A percentile compares a stretch with the other conserved stretches of the same genome.
Conservation (phyloP, 2,888 invertebrate genomes). For the Steromphala cineraria region DNA sequence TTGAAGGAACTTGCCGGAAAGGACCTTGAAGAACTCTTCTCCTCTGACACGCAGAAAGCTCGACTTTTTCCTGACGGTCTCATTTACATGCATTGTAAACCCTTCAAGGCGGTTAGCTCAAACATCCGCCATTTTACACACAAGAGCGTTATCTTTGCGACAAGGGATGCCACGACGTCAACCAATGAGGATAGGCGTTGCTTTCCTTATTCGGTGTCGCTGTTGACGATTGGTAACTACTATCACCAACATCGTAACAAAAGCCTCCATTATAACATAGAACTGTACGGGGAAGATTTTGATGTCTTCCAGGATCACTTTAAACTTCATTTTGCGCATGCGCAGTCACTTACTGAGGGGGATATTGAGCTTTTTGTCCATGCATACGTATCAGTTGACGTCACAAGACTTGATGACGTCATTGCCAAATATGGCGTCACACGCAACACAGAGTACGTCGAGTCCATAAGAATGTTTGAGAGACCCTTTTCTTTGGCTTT, state of each 20-base stretch:
- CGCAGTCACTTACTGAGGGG: background rate
- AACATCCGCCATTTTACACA: background rate
- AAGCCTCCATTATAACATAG: background rate
- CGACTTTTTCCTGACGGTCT: background rate
- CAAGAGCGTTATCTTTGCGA: background rate
- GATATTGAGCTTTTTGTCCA: background rate
- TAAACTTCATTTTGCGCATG: background rate
- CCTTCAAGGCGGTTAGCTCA: background rate
- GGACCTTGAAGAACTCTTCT: background rate
- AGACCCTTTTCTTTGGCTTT: background rate
- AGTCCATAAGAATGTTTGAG: background rate
- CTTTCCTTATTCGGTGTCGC: background rate
- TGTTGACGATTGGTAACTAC: background rate
- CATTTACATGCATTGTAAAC: background rate
- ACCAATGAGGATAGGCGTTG: background rate
- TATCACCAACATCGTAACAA: background rate
- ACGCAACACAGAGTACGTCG: background rate
- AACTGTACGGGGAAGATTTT: background rate
- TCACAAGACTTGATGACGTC: background rate
- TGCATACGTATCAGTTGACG: background rate
- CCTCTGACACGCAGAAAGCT: background rate
- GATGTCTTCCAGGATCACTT: background rate
- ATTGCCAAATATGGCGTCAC: background rate
- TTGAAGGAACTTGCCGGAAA: background rate
- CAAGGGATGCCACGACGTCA: background rate